phyloP scores from a whole-genome alignment of 1,140 invertebrate species.

The Glomeris maerens region DNA sequence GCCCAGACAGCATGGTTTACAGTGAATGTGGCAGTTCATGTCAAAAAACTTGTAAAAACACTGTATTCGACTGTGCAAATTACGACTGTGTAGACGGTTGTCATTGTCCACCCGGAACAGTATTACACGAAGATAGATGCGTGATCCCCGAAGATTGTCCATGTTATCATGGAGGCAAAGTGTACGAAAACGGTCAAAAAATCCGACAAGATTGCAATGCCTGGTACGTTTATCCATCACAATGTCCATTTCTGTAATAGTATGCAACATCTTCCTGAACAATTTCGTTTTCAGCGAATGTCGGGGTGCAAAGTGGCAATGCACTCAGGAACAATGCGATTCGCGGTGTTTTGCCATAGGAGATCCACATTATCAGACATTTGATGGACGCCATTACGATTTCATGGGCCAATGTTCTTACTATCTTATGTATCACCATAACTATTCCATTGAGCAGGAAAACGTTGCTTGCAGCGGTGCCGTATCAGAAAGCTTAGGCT shows the following conservation, averaged over 20 bases:
- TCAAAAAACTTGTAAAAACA: conserved; percentile 23
- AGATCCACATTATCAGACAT: conserved; percentile 80
- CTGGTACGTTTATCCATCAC: conserved; percentile 28
- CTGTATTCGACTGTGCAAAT: conserved; percentile 14
- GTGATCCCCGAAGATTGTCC: conserved; percentile 25
- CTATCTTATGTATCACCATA: conserved; percentile 50
- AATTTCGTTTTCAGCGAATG: conserved; percentile 41
- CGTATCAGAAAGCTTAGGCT: conserved; percentile 42
- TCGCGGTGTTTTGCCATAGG: conserved; percentile 63
- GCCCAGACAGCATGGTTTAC: conserved; percentile 22
- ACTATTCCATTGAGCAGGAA: conserved; percentile 60
- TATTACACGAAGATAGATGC: conserved; percentile 43
- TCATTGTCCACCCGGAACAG: conserved; percentile 59
- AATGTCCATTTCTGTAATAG: not conserved
- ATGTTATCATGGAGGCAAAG: conserved; percentile 21
- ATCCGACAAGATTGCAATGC: conserved; percentile 28
- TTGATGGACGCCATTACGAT: conserved; percentile 67
- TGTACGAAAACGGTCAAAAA: conserved; percentile 20
- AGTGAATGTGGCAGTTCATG: conserved; percentile 26
- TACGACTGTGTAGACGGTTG: conserved; percentile 62
- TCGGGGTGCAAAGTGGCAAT: conserved; percentile 55
- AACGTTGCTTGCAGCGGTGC: conserved; percentile 64
- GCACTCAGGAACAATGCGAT: conserved; percentile 54
- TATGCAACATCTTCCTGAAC: conserved; percentile 11
- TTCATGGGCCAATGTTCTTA: conserved; percentile 83